phyloP scores from a whole-genome alignment of 2,888 invertebrate genomes.

The Cheilosia vulpina region DNA sequence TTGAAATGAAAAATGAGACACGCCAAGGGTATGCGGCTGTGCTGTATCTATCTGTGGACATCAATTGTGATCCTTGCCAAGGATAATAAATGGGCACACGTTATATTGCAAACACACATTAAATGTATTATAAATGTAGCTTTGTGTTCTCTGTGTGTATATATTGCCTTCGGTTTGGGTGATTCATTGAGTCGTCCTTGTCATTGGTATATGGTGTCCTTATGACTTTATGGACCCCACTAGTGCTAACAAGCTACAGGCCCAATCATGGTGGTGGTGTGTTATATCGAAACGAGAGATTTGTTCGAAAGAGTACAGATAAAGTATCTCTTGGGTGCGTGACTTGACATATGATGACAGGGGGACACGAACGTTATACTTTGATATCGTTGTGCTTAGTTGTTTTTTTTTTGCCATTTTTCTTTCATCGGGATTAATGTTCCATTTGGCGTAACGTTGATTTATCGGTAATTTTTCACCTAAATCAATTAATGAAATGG shows the following conservation, averaged over 20 bases:
- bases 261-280: constrained; percentile 48
- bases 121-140: constrained; percentile 69
- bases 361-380: constrained; percentile 53
- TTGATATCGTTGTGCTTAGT: constrained; percentile 7
- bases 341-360: constrained; percentile 63
- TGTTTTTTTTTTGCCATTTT: background rate
- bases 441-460: constrained; percentile 36
- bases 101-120: constrained; percentile 71
- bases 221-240: constrained; percentile 69
- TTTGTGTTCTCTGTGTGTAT: constrained; percentile 38
- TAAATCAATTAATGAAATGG: constrained; percentile 44
- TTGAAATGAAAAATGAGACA: constrained; percentile 67
- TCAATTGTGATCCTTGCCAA: constrained; percentile 64
- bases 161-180: constrained; percentile 22
- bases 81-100: constrained; percentile 74
- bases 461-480: constrained; percentile 41
- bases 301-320: constrained; percentile 48
- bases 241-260: constrained; percentile 71
- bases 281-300: constrained; percentile 53
- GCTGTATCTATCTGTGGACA: constrained; percentile 36
- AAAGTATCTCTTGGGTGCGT: constrained; percentile 41
- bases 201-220: constrained; percentile 56
- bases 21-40: constrained; percentile 43
- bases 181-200: constrained; percentile 68
- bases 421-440: constrained; percentile 12